Evolutionary conservation across 2,113 vertebrate genomes (phyloP).

Genomic region (Melanocharis versteri): DNA sequence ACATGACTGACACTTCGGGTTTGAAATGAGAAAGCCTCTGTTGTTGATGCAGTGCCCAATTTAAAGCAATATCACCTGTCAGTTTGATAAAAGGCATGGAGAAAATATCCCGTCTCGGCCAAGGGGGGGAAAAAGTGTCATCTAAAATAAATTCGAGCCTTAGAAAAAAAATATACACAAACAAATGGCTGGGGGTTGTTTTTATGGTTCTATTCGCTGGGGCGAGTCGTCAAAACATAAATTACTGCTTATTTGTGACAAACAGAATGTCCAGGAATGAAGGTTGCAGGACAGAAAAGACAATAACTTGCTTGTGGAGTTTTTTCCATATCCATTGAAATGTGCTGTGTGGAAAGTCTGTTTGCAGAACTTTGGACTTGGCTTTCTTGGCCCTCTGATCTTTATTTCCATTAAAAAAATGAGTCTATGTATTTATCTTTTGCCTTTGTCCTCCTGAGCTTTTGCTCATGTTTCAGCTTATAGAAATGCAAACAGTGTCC

Average conservation of each 20-base stretch:
- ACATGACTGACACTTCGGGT: neutral
- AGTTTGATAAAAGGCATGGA: slow-evolving; percentile 47
- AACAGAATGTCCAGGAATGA: neutral
- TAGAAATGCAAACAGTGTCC: neutral
- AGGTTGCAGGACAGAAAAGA: neutral
- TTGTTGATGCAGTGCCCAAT: slow-evolving; percentile 10
- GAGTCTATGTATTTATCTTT: neutral
- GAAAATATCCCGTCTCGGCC: neutral
- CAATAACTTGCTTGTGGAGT: neutral
- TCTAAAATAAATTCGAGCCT: slow-evolving; percentile 36
- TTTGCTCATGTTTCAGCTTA: neutral
- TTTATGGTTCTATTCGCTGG: neutral
- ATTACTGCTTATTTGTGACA: slow-evolving; percentile 38
- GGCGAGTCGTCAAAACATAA: neutral
- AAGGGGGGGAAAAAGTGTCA: neutral
- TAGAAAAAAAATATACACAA: neutral
- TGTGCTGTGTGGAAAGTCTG: neutral
- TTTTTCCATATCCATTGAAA: neutral
- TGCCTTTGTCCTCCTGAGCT: neutral
- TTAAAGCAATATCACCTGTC: slow-evolving; percentile 56
- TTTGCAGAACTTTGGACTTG: neutral
- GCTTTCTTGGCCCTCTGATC: neutral
- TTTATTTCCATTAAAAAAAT: neutral
- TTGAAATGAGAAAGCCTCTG: slow-evolving; percentile 35
- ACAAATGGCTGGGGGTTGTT: slow-evolving; percentile 36